Conservation (phyloP, 2,888 invertebrate species). For the Pseudolycoriella hygida region DNA sequence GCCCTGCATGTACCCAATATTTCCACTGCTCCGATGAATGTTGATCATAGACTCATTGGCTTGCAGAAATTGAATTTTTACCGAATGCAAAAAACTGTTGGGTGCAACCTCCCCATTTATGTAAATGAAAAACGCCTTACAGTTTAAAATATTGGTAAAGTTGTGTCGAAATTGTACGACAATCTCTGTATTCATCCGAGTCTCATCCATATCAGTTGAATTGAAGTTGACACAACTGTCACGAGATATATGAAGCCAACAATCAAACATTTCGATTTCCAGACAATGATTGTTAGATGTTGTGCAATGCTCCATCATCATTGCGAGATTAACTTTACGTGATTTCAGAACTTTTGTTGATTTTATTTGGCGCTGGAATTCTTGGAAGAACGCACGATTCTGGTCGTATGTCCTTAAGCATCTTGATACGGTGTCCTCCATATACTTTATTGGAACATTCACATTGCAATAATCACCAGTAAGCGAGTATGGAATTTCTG, state of each 20-base stretch:
- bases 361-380: slow-evolving; percentile 9
- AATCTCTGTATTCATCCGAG: slow-evolving; percentile 8
- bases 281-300: slow-evolving; percentile 4
- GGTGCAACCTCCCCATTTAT: neutral
- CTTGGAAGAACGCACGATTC: slow-evolving; percentile 10
- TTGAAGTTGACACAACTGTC: neutral
- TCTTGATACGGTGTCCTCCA: slow-evolving; percentile 11
- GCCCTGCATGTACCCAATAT: slow-evolving; percentile 20
- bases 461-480: neutral
- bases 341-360: slow-evolving; percentile 7
- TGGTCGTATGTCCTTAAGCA: slow-evolving; percentile 14
- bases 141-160: slow-evolving; percentile 13
- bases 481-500: neutral
- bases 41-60: slow-evolving; percentile 10
- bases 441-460: slow-evolving; percentile 17
- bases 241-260: neutral
- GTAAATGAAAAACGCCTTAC: slow-evolving; percentile 10
- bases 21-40: slow-evolving; percentile 14
- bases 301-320: slow-evolving; percentile 5
- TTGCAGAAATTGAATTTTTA: slow-evolving; percentile 15
- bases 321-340: slow-evolving; percentile 6
- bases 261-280: slow-evolving; percentile 5
- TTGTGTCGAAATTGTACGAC: slow-evolving; percentile 15
- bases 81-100: slow-evolving; percentile 12
- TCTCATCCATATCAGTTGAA: neutral